Evolutionary conservation across 1,140 invertebrate species (phyloP).

Genomic region (Cydia pomonella): DNA sequence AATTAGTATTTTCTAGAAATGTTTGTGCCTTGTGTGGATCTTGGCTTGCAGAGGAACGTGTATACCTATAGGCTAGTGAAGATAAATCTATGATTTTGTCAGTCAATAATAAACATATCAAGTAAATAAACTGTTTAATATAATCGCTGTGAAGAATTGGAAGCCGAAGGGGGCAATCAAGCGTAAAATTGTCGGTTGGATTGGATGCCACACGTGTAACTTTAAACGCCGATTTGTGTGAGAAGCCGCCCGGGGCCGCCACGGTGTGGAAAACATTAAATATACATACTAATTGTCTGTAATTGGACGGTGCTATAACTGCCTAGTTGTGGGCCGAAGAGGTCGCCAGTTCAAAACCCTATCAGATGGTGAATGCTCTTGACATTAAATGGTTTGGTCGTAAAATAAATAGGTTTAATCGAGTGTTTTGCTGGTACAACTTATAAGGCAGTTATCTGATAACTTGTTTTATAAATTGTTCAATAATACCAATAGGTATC

Average conservation of each 20-base stretch:
- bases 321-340: neutral
- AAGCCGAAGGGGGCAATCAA: conserved; percentile 1
- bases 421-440: neutral
- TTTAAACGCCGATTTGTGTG: neutral
- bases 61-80: no score
- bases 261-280: neutral
- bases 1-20: no score
- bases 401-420: neutral
- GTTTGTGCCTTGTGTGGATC: no score
- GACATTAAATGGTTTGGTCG: conserved; percentile 1
- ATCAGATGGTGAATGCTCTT: neutral
- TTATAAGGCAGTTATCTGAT: neutral
- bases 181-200: neutral
- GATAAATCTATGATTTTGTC: no score
- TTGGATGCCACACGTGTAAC: neutral
- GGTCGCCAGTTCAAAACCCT: neutral
- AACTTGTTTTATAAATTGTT: neutral
- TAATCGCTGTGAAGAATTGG: neutral
- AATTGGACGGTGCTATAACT: neutral
- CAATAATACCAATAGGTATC: neutral
- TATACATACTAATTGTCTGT: neutral
- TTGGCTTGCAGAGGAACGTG: no score
- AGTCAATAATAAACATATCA: no score
- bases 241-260: neutral
- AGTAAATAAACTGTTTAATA: conserved; percentile 1